phyloP scores from a whole-genome alignment of 2,888 invertebrate genomes.

The Acrobasis suavella region DNA sequence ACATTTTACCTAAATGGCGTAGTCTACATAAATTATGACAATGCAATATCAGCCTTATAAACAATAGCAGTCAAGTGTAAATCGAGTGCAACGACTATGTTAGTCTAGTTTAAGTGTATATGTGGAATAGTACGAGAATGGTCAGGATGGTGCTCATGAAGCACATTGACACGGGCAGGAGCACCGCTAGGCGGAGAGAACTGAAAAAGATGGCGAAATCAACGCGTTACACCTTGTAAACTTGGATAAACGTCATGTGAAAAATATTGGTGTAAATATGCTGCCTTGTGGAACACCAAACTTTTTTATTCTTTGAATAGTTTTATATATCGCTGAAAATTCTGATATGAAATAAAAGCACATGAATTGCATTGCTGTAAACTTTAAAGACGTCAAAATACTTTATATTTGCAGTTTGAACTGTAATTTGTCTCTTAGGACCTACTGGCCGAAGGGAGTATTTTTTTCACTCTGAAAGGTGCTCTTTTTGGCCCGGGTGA shows the following conservation, averaged over 20 bases:
- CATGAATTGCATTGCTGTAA: no score
- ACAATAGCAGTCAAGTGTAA: slow-evolving; percentile 33
- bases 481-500: no score
- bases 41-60: slow-evolving; percentile 30
- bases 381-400: no score
- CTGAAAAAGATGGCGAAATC: slow-evolving; percentile 52
- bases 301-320: no score
- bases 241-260: not conserved
- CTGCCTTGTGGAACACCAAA: slow-evolving; percentile 4
- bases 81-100: slow-evolving; percentile 31
- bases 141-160: slow-evolving; percentile 89
- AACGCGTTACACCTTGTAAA: no score
- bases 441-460: no score
- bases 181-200: slow-evolving; percentile 86
- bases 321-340: no score
- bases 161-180: slow-evolving; percentile 87
- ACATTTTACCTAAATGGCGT: slow-evolving; percentile 1
- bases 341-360: no score
- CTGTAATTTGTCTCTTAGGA: no score
- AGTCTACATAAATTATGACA: slow-evolving; percentile 20
- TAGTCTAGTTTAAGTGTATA: slow-evolving; percentile 76
- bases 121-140: slow-evolving; percentile 86
- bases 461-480: no score
- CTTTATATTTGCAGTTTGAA: no score
- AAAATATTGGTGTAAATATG: not conserved